These are phyloP conservation scores for Taeniopygia guttata DNA, from an alignment of 2,797 vertebrate genomes.

Conservation along the genomic window DNA sequence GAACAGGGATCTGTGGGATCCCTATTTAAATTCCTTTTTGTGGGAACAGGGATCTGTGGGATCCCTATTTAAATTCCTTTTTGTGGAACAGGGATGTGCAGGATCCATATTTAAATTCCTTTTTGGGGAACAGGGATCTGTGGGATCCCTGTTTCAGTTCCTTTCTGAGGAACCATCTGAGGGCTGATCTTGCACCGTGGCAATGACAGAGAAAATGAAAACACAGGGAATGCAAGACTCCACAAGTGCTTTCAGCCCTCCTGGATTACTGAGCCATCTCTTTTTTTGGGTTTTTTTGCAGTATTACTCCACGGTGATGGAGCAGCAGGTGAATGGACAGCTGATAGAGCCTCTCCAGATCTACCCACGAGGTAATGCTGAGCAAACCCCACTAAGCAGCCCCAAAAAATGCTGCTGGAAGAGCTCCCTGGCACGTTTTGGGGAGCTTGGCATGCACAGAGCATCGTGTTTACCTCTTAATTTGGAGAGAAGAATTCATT, in stretches of 20 bases:
- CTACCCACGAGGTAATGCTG: slow-evolving; percentile 93
- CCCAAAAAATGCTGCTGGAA: not conserved
- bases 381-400: slow-evolving; percentile 58
- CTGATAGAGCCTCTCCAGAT: slow-evolving; percentile 95
- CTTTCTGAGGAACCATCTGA: not conserved
- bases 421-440: slow-evolving; percentile 54
- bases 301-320: slow-evolving; percentile 95
- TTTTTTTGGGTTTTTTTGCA: slow-evolving; percentile 73
- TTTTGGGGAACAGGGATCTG: too few species aligned
- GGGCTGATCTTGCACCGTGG: not conserved
- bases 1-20: too few species aligned
- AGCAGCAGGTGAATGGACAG: slow-evolving; percentile 93
- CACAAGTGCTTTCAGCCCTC: not conserved
- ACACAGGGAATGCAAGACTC: not conserved
- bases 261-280: slow-evolving; percentile 58
- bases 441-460: slow-evolving; percentile 65
- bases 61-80: too few species aligned
- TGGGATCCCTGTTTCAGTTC: rapidly evolving
- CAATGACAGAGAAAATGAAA: not conserved
- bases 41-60: too few species aligned
- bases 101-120: too few species aligned
- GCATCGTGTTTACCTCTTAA: slow-evolving; percentile 62
- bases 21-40: too few species aligned
- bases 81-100: too few species aligned
- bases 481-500: slow-evolving; percentile 59